phyloP scores from a whole-genome alignment of 2,113 vertebrate species.

The Poecilia latipinna region DNA sequence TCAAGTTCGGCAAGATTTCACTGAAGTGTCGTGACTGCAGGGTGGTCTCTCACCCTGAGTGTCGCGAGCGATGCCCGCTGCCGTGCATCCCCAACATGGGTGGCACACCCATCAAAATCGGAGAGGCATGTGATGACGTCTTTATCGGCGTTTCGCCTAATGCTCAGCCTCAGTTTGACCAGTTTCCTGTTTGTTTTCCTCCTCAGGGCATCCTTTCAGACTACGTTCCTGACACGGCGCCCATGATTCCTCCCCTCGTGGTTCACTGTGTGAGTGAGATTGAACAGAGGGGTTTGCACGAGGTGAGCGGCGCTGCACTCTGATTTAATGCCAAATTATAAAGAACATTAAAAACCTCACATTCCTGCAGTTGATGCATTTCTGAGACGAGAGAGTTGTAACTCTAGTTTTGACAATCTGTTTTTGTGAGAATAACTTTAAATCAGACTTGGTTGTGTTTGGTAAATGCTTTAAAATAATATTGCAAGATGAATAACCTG shows the following conservation, averaged over 20 bases:
- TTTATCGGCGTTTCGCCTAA: background rate
- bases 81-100: constrained; percentile 90
- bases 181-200: background rate
- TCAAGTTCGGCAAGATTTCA: constrained; percentile 96
- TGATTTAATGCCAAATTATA: constrained; percentile 5
- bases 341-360: constrained; percentile 5
- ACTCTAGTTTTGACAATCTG: constrained; percentile 43
- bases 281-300: constrained; percentile 91
- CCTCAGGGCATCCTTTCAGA: constrained; percentile 88
- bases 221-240: constrained; percentile 87
- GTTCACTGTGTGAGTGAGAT: constrained; percentile 97
- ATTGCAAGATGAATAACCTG: background rate
- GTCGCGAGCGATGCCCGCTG: constrained; percentile 92
- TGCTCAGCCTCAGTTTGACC: background rate
- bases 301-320: constrained; percentile 79
- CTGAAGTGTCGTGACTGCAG: constrained; percentile 94
- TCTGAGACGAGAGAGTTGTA: constrained; percentile 20
- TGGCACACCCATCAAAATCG: constrained; percentile 87
- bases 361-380: constrained; percentile 5
- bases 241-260: constrained; percentile 94
- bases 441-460: background rate
- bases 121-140: constrained; percentile 80
- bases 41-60: constrained; percentile 91
- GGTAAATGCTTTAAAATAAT: background rate
- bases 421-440: constrained; percentile 34